Percentiles rank a stretch among this genome's conserved stretches.
These are phyloP conservation scores for Trogon surrucura DNA, from an alignment of 2,113 vertebrate genomes.

Conservation along the genomic window DNA sequence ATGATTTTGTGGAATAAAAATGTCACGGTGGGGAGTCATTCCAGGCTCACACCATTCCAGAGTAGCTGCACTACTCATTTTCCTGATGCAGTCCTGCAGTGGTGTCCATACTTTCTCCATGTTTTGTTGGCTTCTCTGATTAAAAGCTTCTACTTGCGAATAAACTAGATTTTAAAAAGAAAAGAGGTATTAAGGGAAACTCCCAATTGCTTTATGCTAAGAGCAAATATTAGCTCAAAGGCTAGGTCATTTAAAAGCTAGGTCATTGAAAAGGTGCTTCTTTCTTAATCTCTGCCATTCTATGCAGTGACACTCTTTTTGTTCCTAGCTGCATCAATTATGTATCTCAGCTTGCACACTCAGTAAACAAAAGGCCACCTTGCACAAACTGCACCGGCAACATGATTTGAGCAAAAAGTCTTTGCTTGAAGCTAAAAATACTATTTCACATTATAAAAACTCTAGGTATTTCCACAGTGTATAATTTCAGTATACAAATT, in stretches of 20 bases:
- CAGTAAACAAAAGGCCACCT: not conserved
- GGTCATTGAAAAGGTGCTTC: not conserved
- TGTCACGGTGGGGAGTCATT: not conserved
- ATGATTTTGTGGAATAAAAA: slow-evolving; percentile 48
- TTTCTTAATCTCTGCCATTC: not conserved
- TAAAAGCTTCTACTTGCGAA: not conserved
- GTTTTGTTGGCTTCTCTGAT: not conserved
- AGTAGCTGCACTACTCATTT: not conserved
- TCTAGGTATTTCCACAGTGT: not conserved
- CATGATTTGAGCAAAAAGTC: not conserved
- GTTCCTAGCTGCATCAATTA: not conserved
- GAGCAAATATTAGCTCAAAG: not conserved
- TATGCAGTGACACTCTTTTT: not conserved
- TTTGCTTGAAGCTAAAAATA: not conserved
- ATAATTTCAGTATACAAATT: not conserved
- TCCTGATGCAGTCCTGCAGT: not conserved
- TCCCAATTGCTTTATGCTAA: not conserved
- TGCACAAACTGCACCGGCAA: not conserved
- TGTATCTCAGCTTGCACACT: not conserved
- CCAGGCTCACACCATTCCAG: slow-evolving; percentile 5
- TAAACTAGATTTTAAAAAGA: not conserved
- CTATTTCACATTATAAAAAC: not conserved
- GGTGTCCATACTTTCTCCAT: not conserved
- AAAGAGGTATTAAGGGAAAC: not conserved
- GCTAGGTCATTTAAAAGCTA: not conserved